phyloP scores from a whole-genome alignment of 2,797 vertebrate genomes.

The Pteropus rufus region DNA sequence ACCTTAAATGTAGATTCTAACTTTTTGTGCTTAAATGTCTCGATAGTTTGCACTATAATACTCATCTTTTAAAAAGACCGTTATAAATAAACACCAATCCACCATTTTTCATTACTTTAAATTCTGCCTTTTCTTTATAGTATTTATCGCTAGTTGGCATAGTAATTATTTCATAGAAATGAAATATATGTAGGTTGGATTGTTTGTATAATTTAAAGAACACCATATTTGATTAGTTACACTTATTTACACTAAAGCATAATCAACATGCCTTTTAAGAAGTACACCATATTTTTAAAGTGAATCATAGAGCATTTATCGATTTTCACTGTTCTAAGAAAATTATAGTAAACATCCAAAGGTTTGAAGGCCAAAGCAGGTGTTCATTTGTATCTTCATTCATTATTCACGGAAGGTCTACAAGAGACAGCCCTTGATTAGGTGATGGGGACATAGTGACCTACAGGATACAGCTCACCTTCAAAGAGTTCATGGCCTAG shows the following conservation, averaged over 20 bases:
- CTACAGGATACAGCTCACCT: fast-evolving
- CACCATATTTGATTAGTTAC: neutral
- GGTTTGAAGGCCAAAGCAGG: neutral
- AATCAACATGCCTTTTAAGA: neutral
- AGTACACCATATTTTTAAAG: neutral
- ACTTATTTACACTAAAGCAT: neutral
- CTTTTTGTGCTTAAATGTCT: neutral
- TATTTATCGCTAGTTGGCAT: neutral
- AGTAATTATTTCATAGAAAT: neutral
- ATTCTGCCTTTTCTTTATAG: neutral
- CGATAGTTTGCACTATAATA: neutral
- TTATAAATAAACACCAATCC: neutral
- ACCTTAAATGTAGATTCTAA: neutral
- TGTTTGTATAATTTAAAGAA: neutral
- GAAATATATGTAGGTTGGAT: neutral
- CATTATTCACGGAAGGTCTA: neutral
- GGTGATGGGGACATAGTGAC: neutral
- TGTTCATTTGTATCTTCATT: neutral
- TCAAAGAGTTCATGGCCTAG: neutral
- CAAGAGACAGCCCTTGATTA: fast-evolving
- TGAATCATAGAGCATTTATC: neutral
- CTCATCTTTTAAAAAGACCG: neutral
- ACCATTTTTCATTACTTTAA: neutral
- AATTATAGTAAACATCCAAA: neutral
- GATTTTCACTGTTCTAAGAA: neutral